These are phyloP conservation scores for Acanthiza pusilla DNA, from an alignment of 2,797 vertebrate genomes.

Conservation along the genomic window DNA sequence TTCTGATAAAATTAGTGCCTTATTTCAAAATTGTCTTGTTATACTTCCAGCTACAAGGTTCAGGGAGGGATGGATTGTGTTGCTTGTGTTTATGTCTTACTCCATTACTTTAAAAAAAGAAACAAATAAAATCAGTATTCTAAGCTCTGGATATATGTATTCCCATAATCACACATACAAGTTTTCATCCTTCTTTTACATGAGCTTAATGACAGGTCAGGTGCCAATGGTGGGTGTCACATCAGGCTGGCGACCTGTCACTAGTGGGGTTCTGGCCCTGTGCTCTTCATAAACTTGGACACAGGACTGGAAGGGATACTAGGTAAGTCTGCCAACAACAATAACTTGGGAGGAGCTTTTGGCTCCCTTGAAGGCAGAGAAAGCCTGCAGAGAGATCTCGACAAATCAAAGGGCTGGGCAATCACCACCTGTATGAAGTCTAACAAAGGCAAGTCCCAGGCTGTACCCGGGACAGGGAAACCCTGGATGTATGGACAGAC, in stretches of 20 bases:
- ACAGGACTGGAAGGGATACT: neutral
- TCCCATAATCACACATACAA: neutral
- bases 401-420: neutral
- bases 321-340: neutral
- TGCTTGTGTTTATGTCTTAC: neutral
- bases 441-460: neutral
- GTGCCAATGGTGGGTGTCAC: neutral
- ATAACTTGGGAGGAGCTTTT: neutral
- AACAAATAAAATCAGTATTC: neutral
- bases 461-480: neutral
- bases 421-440: neutral
- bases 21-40: neutral
- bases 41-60: neutral
- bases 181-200: neutral
- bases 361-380: neutral
- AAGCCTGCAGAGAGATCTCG: rapidly evolving
- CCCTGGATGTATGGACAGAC: no score
- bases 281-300: neutral
- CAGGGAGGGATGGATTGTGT: neutral
- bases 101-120: neutral
- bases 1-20: neutral
- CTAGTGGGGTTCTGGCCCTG: neutral
- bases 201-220: neutral
- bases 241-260: neutral
- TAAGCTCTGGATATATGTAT: neutral